phyloP scores from a whole-genome alignment of 2,113 vertebrate species.

The Tragulus kanchil region DNA sequence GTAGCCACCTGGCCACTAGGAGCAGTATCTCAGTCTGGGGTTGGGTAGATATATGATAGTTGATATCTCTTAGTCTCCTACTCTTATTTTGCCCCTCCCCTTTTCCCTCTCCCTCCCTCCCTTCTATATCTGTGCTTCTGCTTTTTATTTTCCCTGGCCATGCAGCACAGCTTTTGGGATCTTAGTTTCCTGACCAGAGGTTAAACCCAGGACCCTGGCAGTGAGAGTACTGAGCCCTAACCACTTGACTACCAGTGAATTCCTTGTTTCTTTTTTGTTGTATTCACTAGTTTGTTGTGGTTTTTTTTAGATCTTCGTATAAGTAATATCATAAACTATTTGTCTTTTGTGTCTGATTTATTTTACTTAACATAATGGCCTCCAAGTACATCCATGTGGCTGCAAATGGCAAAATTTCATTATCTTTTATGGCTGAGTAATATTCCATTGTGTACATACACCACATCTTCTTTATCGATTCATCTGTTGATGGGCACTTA shows the following conservation, averaged over 20 bases:
- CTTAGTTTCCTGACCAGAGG: not conserved
- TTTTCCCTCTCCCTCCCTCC: not conserved
- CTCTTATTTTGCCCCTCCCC: not conserved
- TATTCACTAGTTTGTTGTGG: not conserved
- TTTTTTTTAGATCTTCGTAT: not conserved
- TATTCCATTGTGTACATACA: not conserved
- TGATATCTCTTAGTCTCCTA: not conserved
- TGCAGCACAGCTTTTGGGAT: accelerated
- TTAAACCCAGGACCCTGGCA: not conserved
- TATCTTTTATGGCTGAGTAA: not conserved
- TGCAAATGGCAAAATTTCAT: not conserved
- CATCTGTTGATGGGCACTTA: not conserved
- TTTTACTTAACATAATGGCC: not conserved
- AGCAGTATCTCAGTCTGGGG: no score
- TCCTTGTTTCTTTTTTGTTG: not conserved
- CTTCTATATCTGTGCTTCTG: not conserved
- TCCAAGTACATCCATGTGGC: not conserved
- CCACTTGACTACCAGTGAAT: not conserved
- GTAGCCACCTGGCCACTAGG: no score
- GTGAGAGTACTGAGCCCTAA: not conserved
- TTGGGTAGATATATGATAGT: not conserved
- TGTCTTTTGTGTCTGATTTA: not conserved
- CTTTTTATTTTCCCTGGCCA: not conserved
- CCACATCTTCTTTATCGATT: not conserved
- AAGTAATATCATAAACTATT: not conserved